Conservation (phyloP, 2,113 vertebrate genomes). For the Oryzias javanicus region DNA sequence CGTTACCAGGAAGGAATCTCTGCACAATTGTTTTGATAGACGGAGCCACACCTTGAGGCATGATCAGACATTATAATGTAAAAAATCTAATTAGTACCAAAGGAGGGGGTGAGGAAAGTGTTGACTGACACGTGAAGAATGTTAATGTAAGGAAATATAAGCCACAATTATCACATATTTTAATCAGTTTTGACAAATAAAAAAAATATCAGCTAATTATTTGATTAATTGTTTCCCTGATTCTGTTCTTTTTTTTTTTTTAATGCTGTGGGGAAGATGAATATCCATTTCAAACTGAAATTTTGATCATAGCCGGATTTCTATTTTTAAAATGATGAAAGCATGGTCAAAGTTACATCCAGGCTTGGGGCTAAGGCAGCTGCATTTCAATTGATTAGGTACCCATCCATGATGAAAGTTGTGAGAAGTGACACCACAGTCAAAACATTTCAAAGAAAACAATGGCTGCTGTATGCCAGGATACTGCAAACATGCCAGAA, state of each 20-base stretch:
- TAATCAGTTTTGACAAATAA: neutral
- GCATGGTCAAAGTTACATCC: constrained; percentile 56
- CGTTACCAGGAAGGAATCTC: constrained; percentile 53
- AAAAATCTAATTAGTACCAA: constrained; percentile 69
- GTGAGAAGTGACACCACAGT: constrained; percentile 65
- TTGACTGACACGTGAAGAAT: constrained; percentile 21
- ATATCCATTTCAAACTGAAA: constrained; percentile 59
- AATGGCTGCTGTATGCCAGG: constrained; percentile 52
- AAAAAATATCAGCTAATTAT: constrained; percentile 16
- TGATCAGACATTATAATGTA: constrained; percentile 70
- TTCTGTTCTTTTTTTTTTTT: constrained; percentile 17
- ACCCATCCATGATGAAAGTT: constrained; percentile 64
- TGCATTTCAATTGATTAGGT: constrained; percentile 71
- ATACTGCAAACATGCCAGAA: constrained; percentile 62
- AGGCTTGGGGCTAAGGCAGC: constrained; percentile 51
- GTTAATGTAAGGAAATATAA: constrained; percentile 14
- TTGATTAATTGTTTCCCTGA: constrained; percentile 7
- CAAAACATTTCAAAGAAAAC: constrained; percentile 67
- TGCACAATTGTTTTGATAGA: constrained; percentile 48
- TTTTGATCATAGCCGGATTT: constrained; percentile 53
- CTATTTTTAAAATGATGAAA: constrained; percentile 69
- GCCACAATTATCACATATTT: constrained; percentile 21
- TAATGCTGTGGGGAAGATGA: constrained; percentile 28
- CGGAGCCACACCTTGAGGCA: constrained; percentile 52
- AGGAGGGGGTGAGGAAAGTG: constrained; percentile 42